These are phyloP conservation scores for Cheilosia variabilis DNA, from an alignment of 2,888 invertebrate genomes.

Conservation along the genomic window DNA sequence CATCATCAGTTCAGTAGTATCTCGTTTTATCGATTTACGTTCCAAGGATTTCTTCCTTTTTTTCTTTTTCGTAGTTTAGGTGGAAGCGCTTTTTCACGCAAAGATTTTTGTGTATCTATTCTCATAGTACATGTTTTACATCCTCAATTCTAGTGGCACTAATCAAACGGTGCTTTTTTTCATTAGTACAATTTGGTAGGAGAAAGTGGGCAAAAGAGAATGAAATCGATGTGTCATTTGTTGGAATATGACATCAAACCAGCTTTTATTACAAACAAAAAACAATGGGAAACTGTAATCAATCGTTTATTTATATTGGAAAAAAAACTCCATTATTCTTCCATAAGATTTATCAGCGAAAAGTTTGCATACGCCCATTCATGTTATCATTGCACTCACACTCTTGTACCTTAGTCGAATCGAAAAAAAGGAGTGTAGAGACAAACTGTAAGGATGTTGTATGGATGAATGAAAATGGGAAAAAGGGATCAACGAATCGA, in stretches of 20 bases:
- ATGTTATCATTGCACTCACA: conserved; percentile 8
- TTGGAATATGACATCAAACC: conserved; percentile 26
- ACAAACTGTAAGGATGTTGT: conserved; percentile 6
- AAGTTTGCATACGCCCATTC: conserved; percentile 64
- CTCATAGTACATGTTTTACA: conserved; percentile 16
- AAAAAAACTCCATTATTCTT: neutral
- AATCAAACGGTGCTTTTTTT: neutral
- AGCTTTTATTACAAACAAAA: conserved; percentile 23
- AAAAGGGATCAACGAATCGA: conserved; percentile 1
- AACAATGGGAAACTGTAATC: conserved; percentile 18
- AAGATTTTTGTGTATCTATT: conserved; percentile 47
- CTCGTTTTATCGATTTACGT: conserved; percentile 64
- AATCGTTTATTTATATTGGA: no score
- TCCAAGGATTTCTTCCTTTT: conserved; percentile 61
- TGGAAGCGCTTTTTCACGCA: conserved; percentile 16
- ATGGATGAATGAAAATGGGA: conserved; percentile 29
- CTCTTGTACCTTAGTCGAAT: neutral
- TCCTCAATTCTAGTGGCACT: conserved; percentile 9
- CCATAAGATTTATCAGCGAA: conserved; percentile 31
- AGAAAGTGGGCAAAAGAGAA: conserved; percentile 30
- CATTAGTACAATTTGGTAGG: neutral
- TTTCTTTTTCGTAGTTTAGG: conserved; percentile 9
- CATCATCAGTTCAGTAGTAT: conserved; percentile 11
- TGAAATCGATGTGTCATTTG: conserved; percentile 53
- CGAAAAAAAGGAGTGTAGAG: conserved; percentile 29